Evolutionary conservation across 2,113 vertebrate genomes (phyloP).

Genomic region (Corythornis madagascariensis): DNA sequence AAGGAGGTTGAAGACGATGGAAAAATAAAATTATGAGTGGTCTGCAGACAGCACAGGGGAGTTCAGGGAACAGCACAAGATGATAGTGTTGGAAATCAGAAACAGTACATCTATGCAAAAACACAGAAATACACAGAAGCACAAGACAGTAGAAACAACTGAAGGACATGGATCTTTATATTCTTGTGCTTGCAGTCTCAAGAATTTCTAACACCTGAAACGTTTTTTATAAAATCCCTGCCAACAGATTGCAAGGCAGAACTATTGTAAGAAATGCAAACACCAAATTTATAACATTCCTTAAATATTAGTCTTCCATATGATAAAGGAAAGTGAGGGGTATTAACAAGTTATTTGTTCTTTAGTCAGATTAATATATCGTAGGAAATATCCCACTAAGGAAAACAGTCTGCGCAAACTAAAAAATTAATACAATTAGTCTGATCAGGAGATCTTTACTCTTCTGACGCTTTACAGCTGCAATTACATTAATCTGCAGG

Average conservation of each 20-base stretch:
- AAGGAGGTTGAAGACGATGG: neutral
- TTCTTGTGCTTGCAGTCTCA: neutral
- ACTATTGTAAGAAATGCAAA: neutral
- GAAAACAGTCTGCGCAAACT: neutral
- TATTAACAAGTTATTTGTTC: neutral
- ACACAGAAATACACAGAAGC: neutral
- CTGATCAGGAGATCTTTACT: neutral
- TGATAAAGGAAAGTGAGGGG: neutral
- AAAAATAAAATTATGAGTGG: neutral
- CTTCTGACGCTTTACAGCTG: neutral
- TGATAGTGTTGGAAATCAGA: neutral
- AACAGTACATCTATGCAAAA: neutral
- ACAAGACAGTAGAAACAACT: neutral
- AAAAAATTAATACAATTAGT: neutral
- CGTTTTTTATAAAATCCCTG: neutral
- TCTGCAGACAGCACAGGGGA: neutral
- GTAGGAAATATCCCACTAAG: neutral
- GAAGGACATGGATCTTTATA: neutral
- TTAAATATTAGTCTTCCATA: neutral
- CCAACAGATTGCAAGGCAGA: neutral
- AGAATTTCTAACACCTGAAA: neutral
- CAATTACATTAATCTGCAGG: neutral
- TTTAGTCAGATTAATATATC: neutral
- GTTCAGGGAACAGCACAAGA: neutral
- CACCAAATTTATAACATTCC: neutral